Evolutionary conservation across 2,888 invertebrate genomes (phyloP), one percentile per base, ranked within the genome.

Genomic region (Galerucella calmariensis): DNA sequence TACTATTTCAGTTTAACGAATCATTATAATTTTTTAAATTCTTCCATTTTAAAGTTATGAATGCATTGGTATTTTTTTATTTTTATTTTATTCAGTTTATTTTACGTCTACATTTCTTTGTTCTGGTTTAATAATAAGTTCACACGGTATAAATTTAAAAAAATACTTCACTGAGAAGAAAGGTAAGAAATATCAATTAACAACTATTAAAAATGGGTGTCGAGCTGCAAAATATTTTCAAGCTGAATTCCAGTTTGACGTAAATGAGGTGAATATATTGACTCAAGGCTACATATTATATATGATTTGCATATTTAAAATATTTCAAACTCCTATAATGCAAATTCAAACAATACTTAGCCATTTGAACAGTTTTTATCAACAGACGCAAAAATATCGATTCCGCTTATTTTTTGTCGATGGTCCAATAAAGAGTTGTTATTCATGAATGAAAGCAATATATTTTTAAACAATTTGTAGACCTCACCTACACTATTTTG

Each of bases 401-500:
- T 35, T 41, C 35, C 6, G 35, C 35, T 41, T 5, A 16, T 56
- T 56, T 56, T 56, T 56, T 20, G 10, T 11, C 12, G n/a, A 10
- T 44, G 20, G 12, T 16, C 5, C n/a, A 16, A 16, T 48, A 58
- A 67, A 41, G 35, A 41, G 9, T 20, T 41, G 35, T 67, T 67
- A 67, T 67, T 67, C 24, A 44, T 41, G 20, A 67, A 58, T 58
- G 41, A 41, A 20, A 24, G n/a, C 14, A 58, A 51, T 44, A 41
- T 27, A n/a, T 67, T 67, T 56, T 44, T 51, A 8, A 24, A 67
- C 51, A 41, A 67, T 67, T 67, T 58, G 12, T n/a, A 41, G n/a
- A 56, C 58, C 67, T 58, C 67, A 67, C 67, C 67, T 58, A 67
- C 67, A 44, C 27, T 16, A 41, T 41, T 24, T 67, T 67, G 67